Evolutionary conservation across 35 echinoderm and acorn worm species (phyloP).

Genomic region (Heliocidaris tuberculata): DNA sequence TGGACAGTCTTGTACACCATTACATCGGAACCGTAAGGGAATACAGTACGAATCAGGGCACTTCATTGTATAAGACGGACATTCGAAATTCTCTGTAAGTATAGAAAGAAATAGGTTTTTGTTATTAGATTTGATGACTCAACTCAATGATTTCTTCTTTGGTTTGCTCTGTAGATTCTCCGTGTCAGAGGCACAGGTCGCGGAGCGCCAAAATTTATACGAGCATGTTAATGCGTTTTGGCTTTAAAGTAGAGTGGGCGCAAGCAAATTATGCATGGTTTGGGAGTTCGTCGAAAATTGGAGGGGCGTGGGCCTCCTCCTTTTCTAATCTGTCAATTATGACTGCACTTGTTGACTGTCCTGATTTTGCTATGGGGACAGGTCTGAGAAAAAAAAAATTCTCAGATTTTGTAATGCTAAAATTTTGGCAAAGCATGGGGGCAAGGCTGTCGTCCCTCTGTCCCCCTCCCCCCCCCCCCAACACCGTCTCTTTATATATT

Average conservation of each 20-base stretch:
- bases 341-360: no score
- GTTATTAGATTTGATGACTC: neutral
- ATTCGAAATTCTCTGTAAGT: slow-evolving; percentile 55
- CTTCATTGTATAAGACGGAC: slow-evolving; percentile 59
- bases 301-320: no score
- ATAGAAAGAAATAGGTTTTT: neutral
- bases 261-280: no score
- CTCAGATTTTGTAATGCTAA: no score
- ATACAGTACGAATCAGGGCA: slow-evolving; percentile 80
- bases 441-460: no score
- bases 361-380: no score
- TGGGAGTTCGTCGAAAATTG: no score
- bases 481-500: neutral
- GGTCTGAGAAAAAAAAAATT: no score
- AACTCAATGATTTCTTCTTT: neutral
- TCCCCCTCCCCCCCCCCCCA: no score
- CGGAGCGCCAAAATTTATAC: neutral
- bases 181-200: neutral
- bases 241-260: no score
- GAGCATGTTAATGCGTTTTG: neutral
- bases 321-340: no score
- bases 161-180: neutral
- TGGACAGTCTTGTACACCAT: slow-evolving; percentile 52
- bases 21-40: slow-evolving; percentile 60
- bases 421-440: no score